Evolutionary conservation across 1,140 invertebrate species (phyloP), one percentile per base, ranked within the genome.

Genomic region (Drosophila virilis): DNA sequence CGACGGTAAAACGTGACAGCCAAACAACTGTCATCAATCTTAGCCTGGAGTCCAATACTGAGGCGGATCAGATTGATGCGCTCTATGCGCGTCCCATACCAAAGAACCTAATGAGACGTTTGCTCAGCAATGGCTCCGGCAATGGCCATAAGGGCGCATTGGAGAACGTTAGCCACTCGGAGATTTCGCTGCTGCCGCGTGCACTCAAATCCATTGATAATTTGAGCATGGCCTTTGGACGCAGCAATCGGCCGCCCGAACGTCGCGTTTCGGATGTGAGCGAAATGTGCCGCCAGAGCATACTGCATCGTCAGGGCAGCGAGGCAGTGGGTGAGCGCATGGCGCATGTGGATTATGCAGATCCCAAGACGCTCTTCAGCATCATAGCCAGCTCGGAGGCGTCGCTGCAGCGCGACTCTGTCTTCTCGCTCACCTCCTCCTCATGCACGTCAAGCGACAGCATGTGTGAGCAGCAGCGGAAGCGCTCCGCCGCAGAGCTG

Each of bases 301-400:
- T 92, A 6, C 92, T 94, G 60, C 96, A 97, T 86, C 95, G 96
- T 81, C 96, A 97, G 92, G 96, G 96, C 28, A 97, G 96, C 78
- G 96, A 96, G 48, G 94, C 95, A 65, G 94, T 97, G 66, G 97
- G 97, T 1, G 96, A 97, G 33, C 94, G 97, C 61, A 97, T 98
- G 88, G 97, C 97, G 7, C 95, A 97, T 82, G 96, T 96, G 0
- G 97, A 98, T 79, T 97, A 97, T 83, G 96, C 96, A 0, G 96
- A 97, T 92, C 96, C 97, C 7, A 94, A 94, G 42, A 94, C 94
- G 0, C 92, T 96, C 0, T 94, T 95, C 54, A 93, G 93, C 32
- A 69, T 73, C 15, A 90, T 85, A 6, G 92, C 92, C 50, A 71
- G 74, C 60, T 91, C 90, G 10, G 78, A 84, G 10, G 93, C 93